These are phyloP conservation scores for Gallinago solitaria DNA, from an alignment of 2,797 vertebrate genomes.

Conservation along the genomic window DNA sequence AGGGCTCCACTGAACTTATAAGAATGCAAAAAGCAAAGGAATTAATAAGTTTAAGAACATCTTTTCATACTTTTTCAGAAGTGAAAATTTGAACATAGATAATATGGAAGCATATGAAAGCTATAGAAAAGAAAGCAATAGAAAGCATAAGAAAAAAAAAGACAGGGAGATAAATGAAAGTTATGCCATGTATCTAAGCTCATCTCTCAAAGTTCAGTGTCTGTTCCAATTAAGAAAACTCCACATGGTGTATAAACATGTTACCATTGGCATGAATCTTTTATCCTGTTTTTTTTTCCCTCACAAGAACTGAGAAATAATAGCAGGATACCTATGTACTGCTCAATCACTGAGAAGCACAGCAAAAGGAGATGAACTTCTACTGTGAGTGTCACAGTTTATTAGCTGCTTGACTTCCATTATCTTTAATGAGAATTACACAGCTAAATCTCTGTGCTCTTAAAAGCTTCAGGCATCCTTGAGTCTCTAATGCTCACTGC, in stretches of 20 bases:
- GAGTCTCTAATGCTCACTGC: not conserved
- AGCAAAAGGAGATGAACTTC: not conserved
- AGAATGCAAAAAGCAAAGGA: not conserved
- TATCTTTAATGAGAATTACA: not conserved
- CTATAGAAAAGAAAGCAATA: not conserved
- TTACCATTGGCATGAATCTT: slow-evolving; percentile 11
- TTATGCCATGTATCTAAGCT: not conserved
- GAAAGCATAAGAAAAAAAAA: not conserved
- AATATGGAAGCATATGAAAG: not conserved
- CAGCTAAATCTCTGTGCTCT: not conserved
- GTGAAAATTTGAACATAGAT: not conserved
- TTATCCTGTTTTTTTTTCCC: not conserved
- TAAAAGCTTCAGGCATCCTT: not conserved
- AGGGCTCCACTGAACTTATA: not conserved
- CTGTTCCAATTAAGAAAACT: slow-evolving; percentile 41
- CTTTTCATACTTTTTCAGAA: not conserved
- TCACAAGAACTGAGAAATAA: not conserved
- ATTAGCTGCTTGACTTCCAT: not conserved
- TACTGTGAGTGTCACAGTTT: not conserved
- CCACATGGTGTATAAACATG: slow-evolving; percentile 13
- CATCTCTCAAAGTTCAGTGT: not conserved
- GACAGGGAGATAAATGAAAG: not conserved
- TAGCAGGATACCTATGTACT: not conserved
- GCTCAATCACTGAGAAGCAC: not conserved
- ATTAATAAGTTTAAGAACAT: not conserved